phyloP scores from a whole-genome alignment of 2,113 vertebrate species.

The Corapipo altera region DNA sequence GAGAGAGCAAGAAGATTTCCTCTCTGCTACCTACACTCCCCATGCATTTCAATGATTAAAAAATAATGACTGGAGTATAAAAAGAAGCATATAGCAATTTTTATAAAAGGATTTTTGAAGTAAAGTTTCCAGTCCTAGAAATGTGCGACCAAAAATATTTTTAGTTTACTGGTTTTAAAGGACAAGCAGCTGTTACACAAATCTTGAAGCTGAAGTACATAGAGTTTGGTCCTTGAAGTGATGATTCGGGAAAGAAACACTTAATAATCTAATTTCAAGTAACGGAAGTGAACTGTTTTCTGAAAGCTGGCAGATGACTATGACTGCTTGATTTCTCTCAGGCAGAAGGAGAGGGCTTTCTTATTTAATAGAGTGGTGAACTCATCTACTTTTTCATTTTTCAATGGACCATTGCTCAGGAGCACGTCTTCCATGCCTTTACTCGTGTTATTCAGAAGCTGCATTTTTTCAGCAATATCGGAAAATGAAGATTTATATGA shows the following conservation, averaged over 20 bases:
- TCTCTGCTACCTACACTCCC: not conserved
- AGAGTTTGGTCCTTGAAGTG: not conserved
- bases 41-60: not conserved
- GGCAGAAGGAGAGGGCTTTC: not conserved
- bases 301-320: not conserved
- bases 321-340: not conserved
- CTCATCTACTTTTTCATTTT: slow-evolving; percentile 10
- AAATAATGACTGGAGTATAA: not conserved
- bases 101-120: not conserved
- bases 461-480: not conserved
- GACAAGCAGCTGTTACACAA: not conserved
- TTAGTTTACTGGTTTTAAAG: not conserved
- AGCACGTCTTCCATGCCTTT: not conserved
- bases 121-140: not conserved
- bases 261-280: slow-evolving; percentile 12
- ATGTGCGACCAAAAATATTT: not conserved
- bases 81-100: not conserved
- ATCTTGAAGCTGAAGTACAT: not conserved
- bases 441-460: not conserved
- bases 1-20: not conserved
- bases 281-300: not conserved
- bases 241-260: not conserved
- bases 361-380: slow-evolving; percentile 13
- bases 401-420: slow-evolving; percentile 8
- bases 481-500: slow-evolving; percentile 15